These are phyloP conservation scores for Aphyosemion australe DNA, from an alignment of 2,113 vertebrate genomes.

Conservation along the genomic window DNA sequence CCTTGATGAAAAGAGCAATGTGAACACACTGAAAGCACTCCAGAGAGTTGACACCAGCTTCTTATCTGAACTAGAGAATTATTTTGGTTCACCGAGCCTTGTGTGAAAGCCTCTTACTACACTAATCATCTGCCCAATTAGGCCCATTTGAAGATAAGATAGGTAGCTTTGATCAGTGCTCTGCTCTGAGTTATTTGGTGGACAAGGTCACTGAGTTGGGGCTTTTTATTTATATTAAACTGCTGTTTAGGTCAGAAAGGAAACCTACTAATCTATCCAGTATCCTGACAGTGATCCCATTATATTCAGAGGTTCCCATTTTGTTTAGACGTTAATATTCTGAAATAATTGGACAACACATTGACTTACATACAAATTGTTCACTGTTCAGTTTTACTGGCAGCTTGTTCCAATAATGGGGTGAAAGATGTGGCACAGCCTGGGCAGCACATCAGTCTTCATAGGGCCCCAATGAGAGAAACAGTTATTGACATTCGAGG, in stretches of 20 bases:
- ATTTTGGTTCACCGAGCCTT: constrained; percentile 57
- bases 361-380: too few relatives aligned
- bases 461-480: too few relatives aligned
- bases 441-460: too few relatives aligned
- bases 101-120: constrained; percentile 49
- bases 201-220: constrained; percentile 36
- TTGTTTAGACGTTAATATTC: too few relatives aligned
- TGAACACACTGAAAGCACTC: constrained; percentile 28
- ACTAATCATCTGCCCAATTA: constrained; percentile 66
- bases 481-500: too few relatives aligned
- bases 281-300: background rate
- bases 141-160: constrained; percentile 52
- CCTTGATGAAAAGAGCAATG: constrained; percentile 25
- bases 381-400: too few relatives aligned
- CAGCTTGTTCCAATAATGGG: too few relatives aligned
- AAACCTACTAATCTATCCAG: background rate
- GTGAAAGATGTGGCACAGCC: too few relatives aligned
- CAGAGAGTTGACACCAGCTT: constrained; percentile 23
- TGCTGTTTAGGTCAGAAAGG: background rate
- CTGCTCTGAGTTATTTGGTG: constrained; percentile 26
- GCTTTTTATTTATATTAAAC: constrained; percentile 21
- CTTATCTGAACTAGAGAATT: constrained; percentile 44
- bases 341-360: too few relatives aligned
- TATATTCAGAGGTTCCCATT: background rate
- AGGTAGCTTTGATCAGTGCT: constrained; percentile 43